A percentile compares a stretch with the other conserved stretches of the same genome.
These are phyloP conservation scores for Glareola pratincola DNA, from an alignment of 2,113 vertebrate species.

Conservation along the genomic window DNA sequence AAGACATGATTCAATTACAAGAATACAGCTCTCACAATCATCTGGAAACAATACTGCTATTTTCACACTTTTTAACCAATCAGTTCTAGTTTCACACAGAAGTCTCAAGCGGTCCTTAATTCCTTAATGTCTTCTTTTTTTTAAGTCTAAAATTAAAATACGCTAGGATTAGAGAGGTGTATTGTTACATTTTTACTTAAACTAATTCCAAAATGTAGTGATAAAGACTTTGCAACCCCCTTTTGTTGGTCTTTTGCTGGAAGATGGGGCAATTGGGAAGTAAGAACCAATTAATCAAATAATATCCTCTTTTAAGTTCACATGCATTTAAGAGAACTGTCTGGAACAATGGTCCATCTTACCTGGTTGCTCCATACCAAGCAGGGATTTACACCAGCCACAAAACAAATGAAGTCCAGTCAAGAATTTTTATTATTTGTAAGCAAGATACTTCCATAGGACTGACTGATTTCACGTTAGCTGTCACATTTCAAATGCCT, in stretches of 20 bases:
- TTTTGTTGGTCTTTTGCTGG: background rate
- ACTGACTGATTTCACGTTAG: background rate
- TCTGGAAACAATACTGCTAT: background rate
- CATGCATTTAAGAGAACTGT: background rate
- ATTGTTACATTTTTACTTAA: background rate
- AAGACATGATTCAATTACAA: conserved; percentile 29
- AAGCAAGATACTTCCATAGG: background rate
- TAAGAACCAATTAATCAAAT: background rate
- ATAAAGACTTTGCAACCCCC: background rate
- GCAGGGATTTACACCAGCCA: background rate
- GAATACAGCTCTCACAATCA: background rate
- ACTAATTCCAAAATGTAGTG: background rate
- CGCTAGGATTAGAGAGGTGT: accelerated
- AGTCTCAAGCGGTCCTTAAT: background rate
- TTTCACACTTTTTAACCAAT: conserved; percentile 14
- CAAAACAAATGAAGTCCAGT: background rate
- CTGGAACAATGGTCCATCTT: background rate
- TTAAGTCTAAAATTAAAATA: background rate
- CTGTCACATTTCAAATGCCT: background rate
- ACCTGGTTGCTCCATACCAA: background rate
- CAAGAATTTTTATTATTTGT: background rate
- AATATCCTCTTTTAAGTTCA: background rate
- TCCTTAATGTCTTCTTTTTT: background rate
- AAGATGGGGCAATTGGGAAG: background rate
- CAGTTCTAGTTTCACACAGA: background rate